Evolutionary conservation across 1,140 invertebrate species (phyloP), one percentile per base, ranked within the genome.

Genomic region (Pseudachorutes palmiensis): DNA sequence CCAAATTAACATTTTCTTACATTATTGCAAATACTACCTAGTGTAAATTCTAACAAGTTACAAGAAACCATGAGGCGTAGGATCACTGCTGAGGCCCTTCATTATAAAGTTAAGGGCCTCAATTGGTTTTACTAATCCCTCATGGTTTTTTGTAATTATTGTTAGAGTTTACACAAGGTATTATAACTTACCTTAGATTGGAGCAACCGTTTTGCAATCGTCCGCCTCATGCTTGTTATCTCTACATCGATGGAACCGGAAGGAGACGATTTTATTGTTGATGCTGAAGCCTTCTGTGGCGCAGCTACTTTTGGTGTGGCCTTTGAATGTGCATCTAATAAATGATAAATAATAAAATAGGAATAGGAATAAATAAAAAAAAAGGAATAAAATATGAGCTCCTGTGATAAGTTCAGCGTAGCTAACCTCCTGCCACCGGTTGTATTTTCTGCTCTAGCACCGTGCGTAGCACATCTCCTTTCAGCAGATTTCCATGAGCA

Each of bases 401-500:
- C 29, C 51, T 24, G 49, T 28, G 2, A 14, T 41, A 55, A 22
- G 30, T 19, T 24, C 0, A 16, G 51, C 19, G 28, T 48, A 30
- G 14, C 22, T 28, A 14, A 61, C 59, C 22, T 61, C 71, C 22
- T 48, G 32, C n/a, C 55, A 63, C 58, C 31, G 59, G 67, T 65
- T 80, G 74, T 2, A 87, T 41, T 33, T 82, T 82, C 36, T 86
- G 83, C 22, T 77, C 62, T 51, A 81, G 74, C 68, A 87, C 83
- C 70, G 82, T 80, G 5, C 79, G 76, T 19, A 88, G 74, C 30
- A 88, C 82, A 76, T 88, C 87, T 59, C 82, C 80, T 78, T 88
- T 88, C 5, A 87, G 71, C 2, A 88, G 70, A 65, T 80, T 79
- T 71, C 83, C 83, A 48, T 81, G 77, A 30, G 83, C 82, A 2